Evolutionary conservation across 2,797 vertebrate species (phyloP).

Genomic region (Clamator glandarius): DNA sequence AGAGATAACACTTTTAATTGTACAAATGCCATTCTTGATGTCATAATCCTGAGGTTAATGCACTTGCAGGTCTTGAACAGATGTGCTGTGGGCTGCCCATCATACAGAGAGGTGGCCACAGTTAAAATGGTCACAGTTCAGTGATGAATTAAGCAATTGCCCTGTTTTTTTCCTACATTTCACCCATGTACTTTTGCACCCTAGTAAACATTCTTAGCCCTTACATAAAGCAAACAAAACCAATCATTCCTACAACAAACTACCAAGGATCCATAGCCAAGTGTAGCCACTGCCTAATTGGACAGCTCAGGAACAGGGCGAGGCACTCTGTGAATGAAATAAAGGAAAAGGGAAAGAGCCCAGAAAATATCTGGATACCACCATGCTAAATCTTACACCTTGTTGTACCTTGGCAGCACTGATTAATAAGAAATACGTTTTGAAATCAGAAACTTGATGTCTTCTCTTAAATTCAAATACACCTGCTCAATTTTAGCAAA

Average conservation of each 20-base stretch:
- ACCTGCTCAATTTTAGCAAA: background rate
- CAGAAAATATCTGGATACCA: background rate
- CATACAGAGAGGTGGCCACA: background rate
- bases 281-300: background rate
- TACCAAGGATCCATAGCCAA: background rate
- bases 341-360: background rate
- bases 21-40: conserved; percentile 68
- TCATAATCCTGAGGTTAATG: conserved; percentile 55
- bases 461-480: background rate
- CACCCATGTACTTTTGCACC: background rate
- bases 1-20: conserved; percentile 68
- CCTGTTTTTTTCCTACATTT: background rate
- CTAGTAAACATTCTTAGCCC: background rate
- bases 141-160: background rate
- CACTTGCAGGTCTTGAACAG: conserved; percentile 18
- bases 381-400: background rate
- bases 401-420: background rate
- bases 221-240: background rate
- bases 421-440: background rate
- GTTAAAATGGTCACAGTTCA: background rate
- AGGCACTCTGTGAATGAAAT: background rate
- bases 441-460: background rate
- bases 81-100: background rate
- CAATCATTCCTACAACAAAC: background rate
- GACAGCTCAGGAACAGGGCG: background rate